Base-by-base conservation (phyloP, 2,888 invertebrate genomes). In the Lasioglossum oenotherae region DNA sequence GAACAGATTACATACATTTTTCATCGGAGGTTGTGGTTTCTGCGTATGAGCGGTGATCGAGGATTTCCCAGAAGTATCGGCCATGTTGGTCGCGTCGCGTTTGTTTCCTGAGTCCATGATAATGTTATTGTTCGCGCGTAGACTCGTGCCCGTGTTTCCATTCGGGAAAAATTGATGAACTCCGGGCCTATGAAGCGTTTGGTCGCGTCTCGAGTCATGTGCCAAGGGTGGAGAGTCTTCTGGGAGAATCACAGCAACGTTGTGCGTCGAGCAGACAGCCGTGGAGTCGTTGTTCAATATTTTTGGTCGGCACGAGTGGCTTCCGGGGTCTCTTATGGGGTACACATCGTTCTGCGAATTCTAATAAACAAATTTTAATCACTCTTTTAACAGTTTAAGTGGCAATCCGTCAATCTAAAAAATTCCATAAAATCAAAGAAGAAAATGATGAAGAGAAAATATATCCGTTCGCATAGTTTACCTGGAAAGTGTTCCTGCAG, bases 241-340 rank as follows among this genome's bases (percentile, higher is more conserved):
- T 0, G 85, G 77, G 38, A 74, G 53, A 23, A 85, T 81, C 44
- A 81, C 41, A 4, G 85, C 77, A 19, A 84, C 76, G 16, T 85
- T 80, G 53, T 81, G 85, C 60, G 74, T 74, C 19, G 84, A 80
- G 19, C 76, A 85, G 14, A 81, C 73, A 12, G 77, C 53, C 3
- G 57, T 81, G 10, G 77, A 69, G 74, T 80, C 74, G 38, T 44
- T 77, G 4, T 31, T 46, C 57, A 80, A 77, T 31, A 74, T 64
- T 35, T 19, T 71, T 35, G 53, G 41, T 3, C 41, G 71, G 69
- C 44, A 84, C 0, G n/a, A 3, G 14, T 31, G 72, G 12, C 27
- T 71, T 10, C 23, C 38, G 16, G 85, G 44, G n/a, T 77, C 74
- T 53, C 64, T 84, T 53, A 77, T 71, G 16, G 80, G 60, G 16